These are phyloP conservation scores for Pelmatolapia mariae DNA, from an alignment of 2,113 vertebrate species.

Conservation along the genomic window DNA sequence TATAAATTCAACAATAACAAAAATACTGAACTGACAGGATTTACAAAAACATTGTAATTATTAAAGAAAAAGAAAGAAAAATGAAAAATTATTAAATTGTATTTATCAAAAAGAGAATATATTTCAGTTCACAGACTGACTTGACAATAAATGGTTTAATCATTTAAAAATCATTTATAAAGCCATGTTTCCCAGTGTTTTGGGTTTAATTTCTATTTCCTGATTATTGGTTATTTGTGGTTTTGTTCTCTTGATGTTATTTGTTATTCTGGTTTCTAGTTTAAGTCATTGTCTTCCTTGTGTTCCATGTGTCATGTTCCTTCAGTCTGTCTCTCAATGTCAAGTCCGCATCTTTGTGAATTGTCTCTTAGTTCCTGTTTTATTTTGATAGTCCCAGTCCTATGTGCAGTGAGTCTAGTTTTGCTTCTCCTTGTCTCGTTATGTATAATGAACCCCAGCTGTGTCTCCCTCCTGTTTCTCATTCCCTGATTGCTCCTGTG, in stretches of 20 bases:
- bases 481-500: not conserved
- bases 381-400: not conserved
- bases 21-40: no score
- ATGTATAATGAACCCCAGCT: not conserved
- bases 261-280: no score
- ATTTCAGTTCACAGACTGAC: not conserved
- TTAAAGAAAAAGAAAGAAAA: no score
- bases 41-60: no score
- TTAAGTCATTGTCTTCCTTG: not conserved
- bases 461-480: not conserved
- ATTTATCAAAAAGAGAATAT: not conserved
- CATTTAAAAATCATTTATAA: not conserved
- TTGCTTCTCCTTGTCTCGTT: not conserved
- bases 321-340: not conserved
- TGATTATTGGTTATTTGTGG: no score
- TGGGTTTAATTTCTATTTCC: no score
- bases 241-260: no score
- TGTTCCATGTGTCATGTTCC: not conserved
- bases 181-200: not conserved
- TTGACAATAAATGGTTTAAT: not conserved
- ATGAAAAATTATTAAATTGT: no score
- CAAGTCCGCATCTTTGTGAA: not conserved
- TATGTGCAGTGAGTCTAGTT: not conserved
- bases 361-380: not conserved
- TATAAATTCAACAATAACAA: not conserved